Evolutionary conservation across 2,888 invertebrate genomes (phyloP).

Genomic region (Mimumesa dahlbomi): DNA sequence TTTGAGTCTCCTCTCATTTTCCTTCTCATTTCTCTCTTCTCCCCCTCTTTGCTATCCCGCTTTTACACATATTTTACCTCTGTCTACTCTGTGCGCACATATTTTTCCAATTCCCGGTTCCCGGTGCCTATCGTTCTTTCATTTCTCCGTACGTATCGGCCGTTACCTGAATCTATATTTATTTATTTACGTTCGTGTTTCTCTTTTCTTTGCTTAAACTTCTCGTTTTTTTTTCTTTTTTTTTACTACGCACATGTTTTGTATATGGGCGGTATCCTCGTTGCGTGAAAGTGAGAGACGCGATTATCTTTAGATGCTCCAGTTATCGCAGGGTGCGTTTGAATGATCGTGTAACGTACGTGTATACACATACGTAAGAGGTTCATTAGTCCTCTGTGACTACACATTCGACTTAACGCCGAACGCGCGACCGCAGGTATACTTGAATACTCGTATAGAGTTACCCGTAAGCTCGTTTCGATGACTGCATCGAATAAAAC

Average conservation of each 20-base stretch:
- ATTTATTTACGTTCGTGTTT: no score
- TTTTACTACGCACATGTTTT: neutral
- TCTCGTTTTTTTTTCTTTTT: neutral
- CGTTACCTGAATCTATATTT: no score
- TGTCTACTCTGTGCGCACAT: no score
- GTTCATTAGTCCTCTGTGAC: conserved; percentile 6
- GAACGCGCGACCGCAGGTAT: neutral
- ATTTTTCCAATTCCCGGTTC: neutral
- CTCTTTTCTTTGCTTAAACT: no score
- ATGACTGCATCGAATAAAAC: neutral
- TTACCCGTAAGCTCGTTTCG: neutral
- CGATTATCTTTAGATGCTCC: neutral
- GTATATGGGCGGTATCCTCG: neutral
- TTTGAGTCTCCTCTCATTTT: no score
- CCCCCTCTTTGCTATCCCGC: neutral
- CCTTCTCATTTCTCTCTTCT: conserved; percentile 3
- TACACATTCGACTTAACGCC: neutral
- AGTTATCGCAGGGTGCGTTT: neutral
- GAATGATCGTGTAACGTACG: neutral
- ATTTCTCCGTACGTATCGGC: conserved; percentile 1
- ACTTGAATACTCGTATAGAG: neutral
- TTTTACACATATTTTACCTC: no score
- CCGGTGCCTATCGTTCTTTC: conserved; percentile 1
- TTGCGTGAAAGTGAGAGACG: neutral
- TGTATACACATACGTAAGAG: neutral